These are phyloP conservation scores for Linurgus olivaceus DNA, from an alignment of 2,797 vertebrate genomes.

Conservation along the genomic window DNA sequence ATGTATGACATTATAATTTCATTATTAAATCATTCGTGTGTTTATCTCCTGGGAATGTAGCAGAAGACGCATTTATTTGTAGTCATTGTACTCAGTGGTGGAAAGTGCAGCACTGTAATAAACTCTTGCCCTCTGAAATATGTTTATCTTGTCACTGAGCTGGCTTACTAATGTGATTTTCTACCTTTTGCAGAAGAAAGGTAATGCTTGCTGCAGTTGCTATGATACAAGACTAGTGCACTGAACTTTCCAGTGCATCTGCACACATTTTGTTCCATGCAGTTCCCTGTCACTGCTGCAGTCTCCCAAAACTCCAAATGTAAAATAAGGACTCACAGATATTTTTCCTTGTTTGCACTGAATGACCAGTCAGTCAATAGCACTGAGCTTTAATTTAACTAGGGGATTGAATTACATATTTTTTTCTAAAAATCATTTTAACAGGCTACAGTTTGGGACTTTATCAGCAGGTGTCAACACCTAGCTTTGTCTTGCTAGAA, in stretches of 20 bases:
- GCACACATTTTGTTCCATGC: neutral
- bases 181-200: neutral
- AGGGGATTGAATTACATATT: neutral
- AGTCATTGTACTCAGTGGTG: neutral
- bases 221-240: neutral
- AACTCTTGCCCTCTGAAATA: neutral
- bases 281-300: neutral
- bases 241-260: neutral
- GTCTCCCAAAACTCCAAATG: neutral
- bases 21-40: neutral
- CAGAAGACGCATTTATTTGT: neutral
- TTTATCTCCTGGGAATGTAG: neutral
- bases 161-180: conserved; percentile 13
- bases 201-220: neutral
- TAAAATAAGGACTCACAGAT: neutral
- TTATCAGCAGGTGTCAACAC: neutral
- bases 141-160: conserved; percentile 13
- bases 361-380: neutral
- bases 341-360: neutral
- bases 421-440: neutral
- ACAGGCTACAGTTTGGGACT: neutral
- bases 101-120: neutral
- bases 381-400: neutral
- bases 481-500: neutral
- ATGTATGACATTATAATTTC: neutral